Conservation (phyloP, 2,888 invertebrate species). For the Tinea trinotella region DNA sequence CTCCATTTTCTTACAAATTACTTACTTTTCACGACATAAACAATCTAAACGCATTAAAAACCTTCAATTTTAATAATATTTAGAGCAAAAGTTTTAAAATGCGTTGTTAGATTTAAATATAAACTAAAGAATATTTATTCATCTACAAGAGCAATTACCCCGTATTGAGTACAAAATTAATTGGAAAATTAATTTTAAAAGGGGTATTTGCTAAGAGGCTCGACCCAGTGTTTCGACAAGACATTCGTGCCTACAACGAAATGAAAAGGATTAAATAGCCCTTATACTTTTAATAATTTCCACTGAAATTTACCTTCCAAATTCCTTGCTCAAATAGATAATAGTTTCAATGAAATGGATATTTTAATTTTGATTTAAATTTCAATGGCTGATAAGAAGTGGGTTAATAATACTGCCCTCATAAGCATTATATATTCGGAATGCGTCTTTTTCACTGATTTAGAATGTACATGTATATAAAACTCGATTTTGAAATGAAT, state of each 20-base stretch:
- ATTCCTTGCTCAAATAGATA: not conserved
- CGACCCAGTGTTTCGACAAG: slow-evolving; percentile 1
- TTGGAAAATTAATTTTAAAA: slow-evolving; percentile 18
- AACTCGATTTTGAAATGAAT: too few relatives aligned
- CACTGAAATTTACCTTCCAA: slow-evolving; percentile 4
- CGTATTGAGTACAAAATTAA: slow-evolving; percentile 10
- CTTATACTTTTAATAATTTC: slow-evolving; percentile 9
- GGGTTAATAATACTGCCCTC: too few relatives aligned
- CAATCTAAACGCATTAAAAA: too few relatives aligned
- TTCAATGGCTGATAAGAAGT: too few relatives aligned
- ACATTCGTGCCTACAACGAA: slow-evolving; percentile 18
- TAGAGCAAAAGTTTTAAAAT: too few relatives aligned
- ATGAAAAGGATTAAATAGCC: slow-evolving; percentile 17
- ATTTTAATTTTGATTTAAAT: not conserved
- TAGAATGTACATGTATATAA: too few relatives aligned
- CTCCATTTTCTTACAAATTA: too few relatives aligned
- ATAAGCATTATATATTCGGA: too few relatives aligned
- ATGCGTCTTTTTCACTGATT: too few relatives aligned
- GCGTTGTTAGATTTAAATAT: too few relatives aligned
- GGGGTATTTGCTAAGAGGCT: not conserved
- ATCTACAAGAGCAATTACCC: not conserved
- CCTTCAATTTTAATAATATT: too few relatives aligned
- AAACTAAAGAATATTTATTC: not conserved
- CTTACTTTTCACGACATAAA: too few relatives aligned
- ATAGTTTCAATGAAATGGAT: not conserved